Percentiles rank a stretch among this genome's conserved stretches.
Conservation (phyloP, 2,888 invertebrate genomes). For the Apotomis betuletana region DNA sequence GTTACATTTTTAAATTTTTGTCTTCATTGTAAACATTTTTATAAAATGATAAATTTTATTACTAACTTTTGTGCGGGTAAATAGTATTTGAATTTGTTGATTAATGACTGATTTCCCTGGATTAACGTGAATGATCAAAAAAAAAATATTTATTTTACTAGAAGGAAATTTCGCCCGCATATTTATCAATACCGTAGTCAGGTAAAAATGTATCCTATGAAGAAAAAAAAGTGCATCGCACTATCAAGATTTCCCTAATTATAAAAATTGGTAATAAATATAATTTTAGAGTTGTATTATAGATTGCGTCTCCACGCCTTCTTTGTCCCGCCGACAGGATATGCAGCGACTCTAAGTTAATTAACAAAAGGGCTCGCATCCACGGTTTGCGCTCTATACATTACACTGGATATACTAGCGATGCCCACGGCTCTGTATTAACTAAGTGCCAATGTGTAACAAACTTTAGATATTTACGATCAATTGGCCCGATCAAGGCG, state of each 20-base stretch:
- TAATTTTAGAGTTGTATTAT: neutral
- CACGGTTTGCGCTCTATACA: conserved; percentile 37
- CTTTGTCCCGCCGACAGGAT: conserved; percentile 63
- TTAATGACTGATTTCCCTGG: too few species aligned
- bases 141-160: too few species aligned
- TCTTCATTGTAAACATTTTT: too few species aligned
- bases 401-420: conserved; percentile 35
- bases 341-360: conserved; percentile 72
- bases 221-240: too few species aligned
- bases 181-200: too few species aligned
- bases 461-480: conserved; percentile 37
- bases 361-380: conserved; percentile 76
- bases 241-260: neutral
- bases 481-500: conserved; percentile 15
- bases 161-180: too few species aligned
- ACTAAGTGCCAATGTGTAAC: conserved; percentile 42
- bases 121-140: too few species aligned
- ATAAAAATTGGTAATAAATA: neutral
- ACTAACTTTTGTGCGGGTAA: too few species aligned
- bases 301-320: conserved; percentile 53
- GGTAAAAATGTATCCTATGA: too few species aligned
- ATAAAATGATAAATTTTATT: too few species aligned
- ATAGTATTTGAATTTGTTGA: too few species aligned
- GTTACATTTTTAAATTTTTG: too few species aligned
- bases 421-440: conserved; percentile 31